phyloP scores from a whole-genome alignment of 2,797 vertebrate genomes.

The Enteromius radiatus region DNA sequence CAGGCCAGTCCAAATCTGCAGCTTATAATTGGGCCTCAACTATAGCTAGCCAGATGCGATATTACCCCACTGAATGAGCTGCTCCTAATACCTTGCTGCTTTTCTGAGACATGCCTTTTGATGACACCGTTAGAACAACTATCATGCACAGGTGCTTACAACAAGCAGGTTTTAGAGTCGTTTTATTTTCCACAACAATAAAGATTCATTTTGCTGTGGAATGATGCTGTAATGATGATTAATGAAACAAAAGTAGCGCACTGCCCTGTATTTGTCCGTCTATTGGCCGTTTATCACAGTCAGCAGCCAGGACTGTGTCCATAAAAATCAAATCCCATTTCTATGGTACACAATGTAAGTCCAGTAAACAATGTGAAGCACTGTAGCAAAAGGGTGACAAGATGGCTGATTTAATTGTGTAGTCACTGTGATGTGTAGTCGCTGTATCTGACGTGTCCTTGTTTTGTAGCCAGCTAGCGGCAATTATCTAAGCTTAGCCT shows the following conservation, averaged over 20 bases:
- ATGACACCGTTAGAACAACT: conserved; percentile 28
- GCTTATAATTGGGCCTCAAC: conserved; percentile 22
- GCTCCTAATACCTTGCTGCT: conserved; percentile 3
- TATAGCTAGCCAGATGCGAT: conserved; percentile 11
- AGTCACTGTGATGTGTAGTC: conserved; percentile 30
- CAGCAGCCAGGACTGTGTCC: conserved; percentile 5
- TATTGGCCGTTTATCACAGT: conserved; percentile 14
- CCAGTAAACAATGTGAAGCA: conserved; percentile 35
- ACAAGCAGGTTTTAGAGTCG: not conserved
- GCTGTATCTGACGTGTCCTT: conserved; percentile 43
- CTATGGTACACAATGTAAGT: not conserved
- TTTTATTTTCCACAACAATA: conserved; percentile 43
- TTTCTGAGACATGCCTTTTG: conserved; percentile 36
- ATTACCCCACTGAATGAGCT: conserved; percentile 19
- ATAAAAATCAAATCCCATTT: not conserved
- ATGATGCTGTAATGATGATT: not conserved
- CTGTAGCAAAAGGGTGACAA: conserved; percentile 24
- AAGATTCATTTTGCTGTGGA: conserved; percentile 1
- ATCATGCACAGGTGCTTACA: conserved; percentile 19
- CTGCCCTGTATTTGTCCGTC: conserved; percentile 1
- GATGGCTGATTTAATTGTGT: conserved; percentile 53
- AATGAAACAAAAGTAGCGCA: not conserved
- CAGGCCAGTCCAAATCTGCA: conserved; percentile 1
- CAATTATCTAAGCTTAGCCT: conserved; percentile 50
- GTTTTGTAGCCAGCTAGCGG: conserved; percentile 51